Conservation (phyloP, 2,888 invertebrate species). For the Gastracanthus pulcherrimus region DNA sequence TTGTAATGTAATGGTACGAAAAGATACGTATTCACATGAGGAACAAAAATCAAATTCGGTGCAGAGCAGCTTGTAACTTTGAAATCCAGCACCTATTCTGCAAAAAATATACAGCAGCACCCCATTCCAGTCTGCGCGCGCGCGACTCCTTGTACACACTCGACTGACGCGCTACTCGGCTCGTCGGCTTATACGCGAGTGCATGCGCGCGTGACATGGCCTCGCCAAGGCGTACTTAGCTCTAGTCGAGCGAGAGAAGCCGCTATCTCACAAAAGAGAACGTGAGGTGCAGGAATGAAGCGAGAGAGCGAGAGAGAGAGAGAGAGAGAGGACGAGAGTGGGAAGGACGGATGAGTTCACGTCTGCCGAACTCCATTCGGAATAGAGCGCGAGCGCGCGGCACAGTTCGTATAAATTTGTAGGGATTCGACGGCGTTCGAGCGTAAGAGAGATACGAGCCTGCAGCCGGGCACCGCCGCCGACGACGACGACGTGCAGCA, state of each 20-base stretch:
- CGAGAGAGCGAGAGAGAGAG: slow-evolving; percentile 31
- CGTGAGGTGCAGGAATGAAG: neutral
- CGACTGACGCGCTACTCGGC: no score
- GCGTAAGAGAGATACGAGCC: slow-evolving; percentile 71
- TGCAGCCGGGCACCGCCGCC: no score
- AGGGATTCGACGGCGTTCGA: slow-evolving; percentile 68
- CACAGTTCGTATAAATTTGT: slow-evolving; percentile 69
- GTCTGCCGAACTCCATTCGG: slow-evolving; percentile 63
- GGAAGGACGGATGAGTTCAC: slow-evolving; percentile 37
- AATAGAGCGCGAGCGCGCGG: slow-evolving; percentile 61
- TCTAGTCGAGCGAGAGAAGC: slow-evolving; percentile 12
- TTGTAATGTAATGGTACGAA: no score
- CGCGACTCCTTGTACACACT: no score
- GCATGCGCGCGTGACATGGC: slow-evolving; percentile 3
- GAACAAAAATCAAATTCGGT: no score
- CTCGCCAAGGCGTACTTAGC: slow-evolving; percentile 9
- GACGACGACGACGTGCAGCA: neutral
- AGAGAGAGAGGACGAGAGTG: neutral
- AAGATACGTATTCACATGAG: no score
- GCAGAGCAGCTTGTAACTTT: no score
- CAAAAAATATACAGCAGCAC: no score
- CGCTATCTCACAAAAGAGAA: slow-evolving; percentile 18
- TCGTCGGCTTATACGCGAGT: neutral
- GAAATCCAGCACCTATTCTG: no score
- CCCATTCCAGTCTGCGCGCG: no score